Base-by-base conservation (phyloP, 1,140 invertebrate genomes). In the Euwallacea fornicatus region DNA sequence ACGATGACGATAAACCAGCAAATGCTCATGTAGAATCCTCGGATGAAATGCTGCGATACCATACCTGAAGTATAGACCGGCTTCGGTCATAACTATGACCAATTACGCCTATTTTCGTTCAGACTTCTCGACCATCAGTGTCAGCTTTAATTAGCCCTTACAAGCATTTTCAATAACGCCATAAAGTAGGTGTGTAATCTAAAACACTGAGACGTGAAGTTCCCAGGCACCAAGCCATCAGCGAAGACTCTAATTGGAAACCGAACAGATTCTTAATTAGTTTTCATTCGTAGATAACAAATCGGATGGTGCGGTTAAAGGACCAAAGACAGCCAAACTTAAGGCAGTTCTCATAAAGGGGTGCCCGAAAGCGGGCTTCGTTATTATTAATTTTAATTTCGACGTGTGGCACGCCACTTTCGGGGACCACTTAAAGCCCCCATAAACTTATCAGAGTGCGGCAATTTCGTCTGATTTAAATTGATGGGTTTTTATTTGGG, bases 341-440 rank as follows among this genome's bases (percentile, higher is more conserved):
- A 50, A 50, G 7, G 13, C 46, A 13, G 46, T 6, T 50, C 46
- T 50, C 13, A 50, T 33, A 50, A 13, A 50, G 46, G 53, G 53
- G 21, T 66, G 16, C n/a, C 21, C 56, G 42, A 42, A 16, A 8
- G 8, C 63, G 15, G 13, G 55, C 60, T 68, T 68, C 55, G 60
- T 68, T 50, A 69, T 62, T 43, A 56, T 69, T 63, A 69, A 69
- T 69, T 69, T 69, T 54, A 69, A 69, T 9, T 55, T 69, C 42
- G 67, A 69, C 67, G 60, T 69, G 67, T 63, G 59, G 50, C 67
- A 69, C 60, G 47, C 67, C 67, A 55, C 66, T 68, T 68, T 68
- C 60, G 66, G 50, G 42, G 46, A 44, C 66, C 66, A 68, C 67
- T 69, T 69, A 69, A 62, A 47, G 60, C 58, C 59, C 58, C 33